Conservation (phyloP, 2,888 invertebrate genomes). For the Aleiodes leptofemur region DNA sequence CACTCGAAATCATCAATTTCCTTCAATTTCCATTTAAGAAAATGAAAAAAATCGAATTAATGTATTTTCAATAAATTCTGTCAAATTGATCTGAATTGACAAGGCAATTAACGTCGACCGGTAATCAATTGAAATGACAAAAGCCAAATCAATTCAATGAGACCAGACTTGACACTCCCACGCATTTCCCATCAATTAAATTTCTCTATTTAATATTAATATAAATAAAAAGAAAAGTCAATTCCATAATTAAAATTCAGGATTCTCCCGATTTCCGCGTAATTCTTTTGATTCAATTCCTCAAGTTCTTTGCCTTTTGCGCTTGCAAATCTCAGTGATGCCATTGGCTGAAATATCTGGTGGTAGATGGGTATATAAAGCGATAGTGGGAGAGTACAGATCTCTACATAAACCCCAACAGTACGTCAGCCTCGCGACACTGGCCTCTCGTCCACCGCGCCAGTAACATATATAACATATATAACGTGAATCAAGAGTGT, state of each 20-base stretch:
- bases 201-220: slow-evolving; percentile 8
- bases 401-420: slow-evolving; percentile 60
- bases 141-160: slow-evolving; percentile 12
- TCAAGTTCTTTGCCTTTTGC: slow-evolving; percentile 1
- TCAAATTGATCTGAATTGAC: background rate
- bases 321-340: slow-evolving; percentile 20
- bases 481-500: background rate
- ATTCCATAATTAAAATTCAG: background rate
- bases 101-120: background rate
- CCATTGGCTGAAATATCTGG: slow-evolving; percentile 41
- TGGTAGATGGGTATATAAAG: slow-evolving; percentile 45
- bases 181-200: background rate
- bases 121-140: slow-evolving; percentile 22
- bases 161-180: background rate
- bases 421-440: slow-evolving; percentile 57
- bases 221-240: background rate
- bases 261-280: background rate
- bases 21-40: too few species aligned
- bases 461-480: slow-evolving; percentile 3
- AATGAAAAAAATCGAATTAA: too few species aligned
- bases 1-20: too few species aligned
- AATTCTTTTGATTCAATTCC: slow-evolving; percentile 5
- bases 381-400: slow-evolving; percentile 51
- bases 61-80: too few species aligned
- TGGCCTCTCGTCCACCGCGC: slow-evolving; percentile 59